A percentile compares a stretch with the other conserved stretches of the same genome.
Conservation (phyloP, 2,888 invertebrate species). For the Pecten maximus region DNA sequence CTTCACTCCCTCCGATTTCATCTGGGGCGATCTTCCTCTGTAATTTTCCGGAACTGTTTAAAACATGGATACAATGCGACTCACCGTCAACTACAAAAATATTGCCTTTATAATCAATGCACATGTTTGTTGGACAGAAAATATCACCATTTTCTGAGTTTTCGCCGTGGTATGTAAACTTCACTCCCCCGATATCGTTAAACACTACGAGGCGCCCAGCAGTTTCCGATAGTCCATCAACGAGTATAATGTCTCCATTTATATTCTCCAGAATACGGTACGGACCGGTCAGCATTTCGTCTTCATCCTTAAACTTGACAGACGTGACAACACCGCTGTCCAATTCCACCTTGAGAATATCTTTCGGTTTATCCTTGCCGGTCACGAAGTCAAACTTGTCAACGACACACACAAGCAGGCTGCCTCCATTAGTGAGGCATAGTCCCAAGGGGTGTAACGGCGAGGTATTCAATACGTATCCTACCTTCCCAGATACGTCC, state of each 20-base stretch:
- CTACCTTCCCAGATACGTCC: not conserved
- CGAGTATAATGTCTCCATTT: slow-evolving; percentile 43
- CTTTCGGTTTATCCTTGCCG: not conserved
- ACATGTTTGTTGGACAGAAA: not conserved
- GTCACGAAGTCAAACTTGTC: slow-evolving; percentile 21
- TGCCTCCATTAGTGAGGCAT: not conserved
- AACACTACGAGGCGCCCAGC: slow-evolving; percentile 38
- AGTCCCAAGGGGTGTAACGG: not conserved
- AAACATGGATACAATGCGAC: not conserved
- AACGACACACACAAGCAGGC: not conserved
- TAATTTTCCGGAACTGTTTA: not conserved
- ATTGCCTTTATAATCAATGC: not conserved
- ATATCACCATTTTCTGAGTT: not conserved
- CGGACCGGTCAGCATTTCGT: not conserved
- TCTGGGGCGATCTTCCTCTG: not conserved
- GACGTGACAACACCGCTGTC: not conserved
- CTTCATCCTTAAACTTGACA: not conserved
- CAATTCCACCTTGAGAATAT: not conserved
- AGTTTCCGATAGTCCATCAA: slow-evolving; percentile 38
- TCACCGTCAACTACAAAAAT: not conserved
- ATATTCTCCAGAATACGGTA: slow-evolving; percentile 43
- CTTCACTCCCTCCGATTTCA: not conserved
- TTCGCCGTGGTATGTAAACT: slow-evolving; percentile 34
- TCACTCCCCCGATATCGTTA: slow-evolving; percentile 29
- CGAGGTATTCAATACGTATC: not conserved